These are phyloP conservation scores for Calephelis virginiensis DNA, from an alignment of 1,140 invertebrate genomes.

Conservation along the genomic window DNA sequence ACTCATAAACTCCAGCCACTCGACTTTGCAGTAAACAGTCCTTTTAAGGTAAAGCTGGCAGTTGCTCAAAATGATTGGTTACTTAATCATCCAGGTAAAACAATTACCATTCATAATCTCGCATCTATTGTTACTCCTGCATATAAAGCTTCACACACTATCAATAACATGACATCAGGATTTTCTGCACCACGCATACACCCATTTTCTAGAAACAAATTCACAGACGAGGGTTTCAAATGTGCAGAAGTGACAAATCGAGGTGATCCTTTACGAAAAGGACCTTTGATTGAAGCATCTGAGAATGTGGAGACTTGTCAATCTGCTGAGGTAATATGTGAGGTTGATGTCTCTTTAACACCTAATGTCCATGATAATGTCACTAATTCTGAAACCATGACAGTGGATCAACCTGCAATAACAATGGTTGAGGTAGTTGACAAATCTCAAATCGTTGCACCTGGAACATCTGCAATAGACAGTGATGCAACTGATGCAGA, in stretches of 20 bases:
- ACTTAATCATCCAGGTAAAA: conserved; percentile 37
- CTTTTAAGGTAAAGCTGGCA: conserved; percentile 39
- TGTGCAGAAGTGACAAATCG: conserved; percentile 30
- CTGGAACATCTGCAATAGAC: conserved; percentile 1
- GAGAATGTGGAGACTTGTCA: not conserved
- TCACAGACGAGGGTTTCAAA: conserved; percentile 27
- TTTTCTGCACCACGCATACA: conserved; percentile 28
- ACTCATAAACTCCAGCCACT: conserved; percentile 66
- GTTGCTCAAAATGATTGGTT: conserved; percentile 45
- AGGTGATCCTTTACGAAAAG: not conserved
- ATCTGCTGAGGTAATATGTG: not conserved
- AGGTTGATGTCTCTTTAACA: too few species aligned
- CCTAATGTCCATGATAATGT: too few species aligned
- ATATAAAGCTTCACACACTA: conserved; percentile 25
- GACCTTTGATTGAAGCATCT: not conserved
- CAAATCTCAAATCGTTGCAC: not conserved
- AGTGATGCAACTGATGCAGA: conserved; percentile 6
- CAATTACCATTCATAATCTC: conserved; percentile 31
- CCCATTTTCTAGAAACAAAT: conserved; percentile 25
- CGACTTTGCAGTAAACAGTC: conserved; percentile 60
- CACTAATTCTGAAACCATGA: too few species aligned
- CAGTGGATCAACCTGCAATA: too few species aligned
- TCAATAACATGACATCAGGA: conserved; percentile 20
- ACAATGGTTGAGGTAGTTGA: too few species aligned
- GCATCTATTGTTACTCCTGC: conserved; percentile 31